Percentiles rank a stretch among this genome's conserved stretches.
These are phyloP conservation scores for Brachyistius frenatus DNA, from an alignment of 2,113 vertebrate species.

Conservation along the genomic window DNA sequence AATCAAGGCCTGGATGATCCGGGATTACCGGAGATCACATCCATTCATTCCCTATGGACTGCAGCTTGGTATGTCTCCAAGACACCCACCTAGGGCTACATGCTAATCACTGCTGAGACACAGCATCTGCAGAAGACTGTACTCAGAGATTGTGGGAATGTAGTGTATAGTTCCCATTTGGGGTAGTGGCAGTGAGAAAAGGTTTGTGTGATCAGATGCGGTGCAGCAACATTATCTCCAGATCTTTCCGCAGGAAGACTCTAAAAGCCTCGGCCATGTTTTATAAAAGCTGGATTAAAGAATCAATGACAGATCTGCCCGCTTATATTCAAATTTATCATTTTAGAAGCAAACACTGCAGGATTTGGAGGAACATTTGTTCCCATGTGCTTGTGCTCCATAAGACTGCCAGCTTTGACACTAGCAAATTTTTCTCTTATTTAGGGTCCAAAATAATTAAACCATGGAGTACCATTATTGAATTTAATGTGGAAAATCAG, in stretches of 20 bases:
- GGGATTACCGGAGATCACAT: constrained; percentile 70
- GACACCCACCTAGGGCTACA: constrained; percentile 45
- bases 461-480: constrained; percentile 49
- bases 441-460: constrained; percentile 64
- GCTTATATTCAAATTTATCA: not conserved
- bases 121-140: constrained; percentile 32
- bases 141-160: constrained; percentile 5
- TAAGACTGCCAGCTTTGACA: constrained; percentile 25
- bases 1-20: constrained; percentile 74
- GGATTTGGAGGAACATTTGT: constrained; percentile 1
- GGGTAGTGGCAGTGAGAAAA: not conserved
- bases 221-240: not conserved
- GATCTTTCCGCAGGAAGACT: not conserved
- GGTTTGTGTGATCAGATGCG: not conserved
- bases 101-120: constrained; percentile 64
- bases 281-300: constrained; percentile 10
- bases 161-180: not conserved
- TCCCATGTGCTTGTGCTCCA: not conserved
- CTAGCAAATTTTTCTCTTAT: constrained; percentile 45
- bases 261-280: not conserved
- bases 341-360: constrained; percentile 8
- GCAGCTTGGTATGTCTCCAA: constrained; percentile 48
- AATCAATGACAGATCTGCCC: constrained; percentile 6
- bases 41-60: constrained; percentile 60
- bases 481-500: constrained; percentile 72